Evolutionary conservation across 2,888 invertebrate genomes (phyloP).

Genomic region (Hetaerina titia): DNA sequence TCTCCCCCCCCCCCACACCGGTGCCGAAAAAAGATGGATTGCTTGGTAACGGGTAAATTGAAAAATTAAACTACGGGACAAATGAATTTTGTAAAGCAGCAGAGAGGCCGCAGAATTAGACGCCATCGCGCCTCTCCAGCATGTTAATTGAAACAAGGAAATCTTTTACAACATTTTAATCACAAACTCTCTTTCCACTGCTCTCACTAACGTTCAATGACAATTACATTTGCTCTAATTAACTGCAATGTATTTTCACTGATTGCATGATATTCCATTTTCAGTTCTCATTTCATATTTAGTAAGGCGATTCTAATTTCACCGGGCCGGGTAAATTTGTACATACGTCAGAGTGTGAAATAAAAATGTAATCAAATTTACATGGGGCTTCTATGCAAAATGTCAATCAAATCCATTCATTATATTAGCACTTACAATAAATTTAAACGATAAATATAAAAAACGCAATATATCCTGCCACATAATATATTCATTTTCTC

Average conservation of each 20-base stretch:
- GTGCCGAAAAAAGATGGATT: slow-evolving; percentile 17
- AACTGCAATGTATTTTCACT: not conserved
- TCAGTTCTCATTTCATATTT: not conserved
- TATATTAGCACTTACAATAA: too few relatives aligned
- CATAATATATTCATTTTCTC: too few relatives aligned
- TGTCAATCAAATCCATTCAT: too few relatives aligned
- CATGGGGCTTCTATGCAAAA: too few relatives aligned
- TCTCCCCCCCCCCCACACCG: not conserved
- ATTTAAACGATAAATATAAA: too few relatives aligned
- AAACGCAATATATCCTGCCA: too few relatives aligned
- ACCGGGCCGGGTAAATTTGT: too few relatives aligned
- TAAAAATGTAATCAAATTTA: too few relatives aligned
- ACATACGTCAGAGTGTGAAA: too few relatives aligned
- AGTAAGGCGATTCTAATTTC: too few relatives aligned
- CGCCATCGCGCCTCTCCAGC: not conserved
- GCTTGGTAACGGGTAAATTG: not conserved
- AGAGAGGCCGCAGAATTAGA: not conserved
- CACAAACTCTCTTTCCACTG: not conserved
- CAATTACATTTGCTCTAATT: not conserved
- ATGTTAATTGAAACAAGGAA: not conserved
- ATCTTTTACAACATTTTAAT: not conserved
- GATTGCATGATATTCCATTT: not conserved
- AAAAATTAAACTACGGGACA: slow-evolving; percentile 8
- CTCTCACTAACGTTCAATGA: not conserved
- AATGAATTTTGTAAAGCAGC: slow-evolving; percentile 11